Evolutionary conservation across 1,140 invertebrate species (phyloP), one percentile per base, ranked within the genome.

Genomic region (Papilio xuthus): DNA sequence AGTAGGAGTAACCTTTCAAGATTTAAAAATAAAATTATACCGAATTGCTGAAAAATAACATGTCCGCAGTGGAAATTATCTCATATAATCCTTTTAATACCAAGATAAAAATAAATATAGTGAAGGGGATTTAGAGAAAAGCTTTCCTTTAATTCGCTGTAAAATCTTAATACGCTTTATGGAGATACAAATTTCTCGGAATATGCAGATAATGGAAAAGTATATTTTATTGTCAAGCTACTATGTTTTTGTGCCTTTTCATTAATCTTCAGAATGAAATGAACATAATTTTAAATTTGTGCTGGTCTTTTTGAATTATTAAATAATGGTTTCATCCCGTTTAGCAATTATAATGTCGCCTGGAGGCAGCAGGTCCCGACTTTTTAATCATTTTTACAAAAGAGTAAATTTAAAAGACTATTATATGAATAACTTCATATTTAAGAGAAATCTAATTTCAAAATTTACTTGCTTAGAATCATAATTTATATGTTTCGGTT

Each of bases 21-120:
- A 3, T 13, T 63, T 26, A 23, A 63, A 63, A n/a, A 18, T 6
- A 18, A n/a, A n/a, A n/a, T n/a, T 50, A 18, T 50, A 50, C 13
- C 13, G 15, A 13, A 6, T 50, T 50, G 47, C 47, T 18, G 13
- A 13, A 63, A n/a, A 13, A 63, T n/a, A n/a, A n/a, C 10, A 63
- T 28, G 12, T 13, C 10, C 13, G 23, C 26, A 18, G 60, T 28
- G 8, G 18, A 47, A 63, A 53, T 32, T 53, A 75, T 56, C 32
- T 76, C 42, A 56, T 76, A 28, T 63, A 76, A 76, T 63, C 53
- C 53, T 4, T 76, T 63, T 76, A 76, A 76, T 76, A 53, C 37
- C 28, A 12, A 32, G 20, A 41, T 76, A 42, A 76, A 76, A 63
- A 76, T n/a, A 76, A 37, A 63, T 76, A 76, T 63, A 42, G 53